A percentile compares a stretch with the other conserved stretches of the same genome.
phyloP scores from a whole-genome alignment of 2,888 invertebrate species.

The Sarcophaga subvicina region DNA sequence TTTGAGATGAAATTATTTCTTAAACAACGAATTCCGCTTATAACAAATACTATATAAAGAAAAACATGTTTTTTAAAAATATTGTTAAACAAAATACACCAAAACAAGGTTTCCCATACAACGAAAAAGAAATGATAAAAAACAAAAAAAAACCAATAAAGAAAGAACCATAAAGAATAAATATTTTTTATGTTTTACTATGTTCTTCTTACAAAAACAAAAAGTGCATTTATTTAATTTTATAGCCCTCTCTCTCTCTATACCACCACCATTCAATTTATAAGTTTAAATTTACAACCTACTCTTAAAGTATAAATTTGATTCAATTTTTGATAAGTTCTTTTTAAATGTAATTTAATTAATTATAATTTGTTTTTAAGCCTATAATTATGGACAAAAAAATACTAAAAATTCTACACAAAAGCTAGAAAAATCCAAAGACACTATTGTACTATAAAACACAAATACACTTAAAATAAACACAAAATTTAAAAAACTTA shows the following conservation, averaged over 20 bases:
- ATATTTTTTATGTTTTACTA: slow-evolving; percentile 37
- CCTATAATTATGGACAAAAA: slow-evolving; percentile 41
- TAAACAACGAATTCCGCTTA: slow-evolving; percentile 57
- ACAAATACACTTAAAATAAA: slow-evolving; percentile 50
- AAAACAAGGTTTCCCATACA: slow-evolving; percentile 73
- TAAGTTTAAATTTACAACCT: slow-evolving; percentile 60
- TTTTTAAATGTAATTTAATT: slow-evolving; percentile 19
- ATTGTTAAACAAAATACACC: slow-evolving; percentile 53
- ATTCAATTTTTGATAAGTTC: slow-evolving; percentile 36
- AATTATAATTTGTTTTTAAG: neutral
- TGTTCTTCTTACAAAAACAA: slow-evolving; percentile 29
- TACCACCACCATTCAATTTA: neutral
- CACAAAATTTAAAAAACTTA: slow-evolving; percentile 16
- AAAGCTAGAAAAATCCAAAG: slow-evolving; percentile 74
- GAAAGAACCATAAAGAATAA: neutral
- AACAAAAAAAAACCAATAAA: slow-evolving; percentile 13
- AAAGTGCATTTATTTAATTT: slow-evolving; percentile 65
- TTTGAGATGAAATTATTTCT: neutral
- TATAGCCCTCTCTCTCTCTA: neutral
- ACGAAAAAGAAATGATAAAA: slow-evolving; percentile 67
- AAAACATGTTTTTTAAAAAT: slow-evolving; percentile 44
- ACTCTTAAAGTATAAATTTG: slow-evolving; percentile 49
- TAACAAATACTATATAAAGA: slow-evolving; percentile 35
- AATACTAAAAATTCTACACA: slow-evolving; percentile 60
- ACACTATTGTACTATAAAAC: slow-evolving; percentile 71